These are phyloP conservation scores for Balaenoptera acutorostrata DNA, from an alignment of 2,113 vertebrate species.

Conservation along the genomic window DNA sequence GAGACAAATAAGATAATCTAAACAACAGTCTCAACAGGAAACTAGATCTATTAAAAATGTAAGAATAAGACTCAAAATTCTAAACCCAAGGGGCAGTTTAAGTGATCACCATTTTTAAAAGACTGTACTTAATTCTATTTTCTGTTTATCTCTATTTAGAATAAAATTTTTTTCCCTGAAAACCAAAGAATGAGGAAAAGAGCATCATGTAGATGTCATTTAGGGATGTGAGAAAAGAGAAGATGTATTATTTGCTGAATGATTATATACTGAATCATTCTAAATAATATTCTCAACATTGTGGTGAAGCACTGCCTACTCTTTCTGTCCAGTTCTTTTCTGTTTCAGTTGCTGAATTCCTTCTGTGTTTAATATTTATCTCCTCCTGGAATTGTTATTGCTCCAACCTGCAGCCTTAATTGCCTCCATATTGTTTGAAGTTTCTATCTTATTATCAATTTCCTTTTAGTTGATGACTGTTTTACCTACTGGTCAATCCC, in stretches of 20 bases:
- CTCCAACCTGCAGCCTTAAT: background rate
- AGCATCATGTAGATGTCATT: background rate
- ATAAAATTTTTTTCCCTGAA: background rate
- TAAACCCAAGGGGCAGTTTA: background rate
- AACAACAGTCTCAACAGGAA: slow-evolving; percentile 37
- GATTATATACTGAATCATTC: background rate
- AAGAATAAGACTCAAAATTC: slow-evolving; percentile 9
- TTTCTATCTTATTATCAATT: background rate
- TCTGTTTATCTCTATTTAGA: slow-evolving; percentile 33
- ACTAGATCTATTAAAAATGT: slow-evolving; percentile 28
- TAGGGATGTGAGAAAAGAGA: background rate
- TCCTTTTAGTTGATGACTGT: background rate
- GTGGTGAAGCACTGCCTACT: background rate
- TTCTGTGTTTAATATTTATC: background rate
- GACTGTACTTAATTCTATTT: background rate
- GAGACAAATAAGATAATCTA: slow-evolving; percentile 16
- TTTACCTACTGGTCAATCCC: background rate
- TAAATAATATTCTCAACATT: background rate
- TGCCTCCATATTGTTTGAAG: background rate
- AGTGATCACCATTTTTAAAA: background rate
- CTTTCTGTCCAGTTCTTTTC: background rate
- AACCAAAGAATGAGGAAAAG: background rate
- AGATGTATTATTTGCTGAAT: background rate
- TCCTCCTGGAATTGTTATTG: background rate
- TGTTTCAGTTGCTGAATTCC: background rate